Base-by-base conservation (phyloP, 2,797 vertebrate genomes). In the Tympanoctomys barrerae region DNA sequence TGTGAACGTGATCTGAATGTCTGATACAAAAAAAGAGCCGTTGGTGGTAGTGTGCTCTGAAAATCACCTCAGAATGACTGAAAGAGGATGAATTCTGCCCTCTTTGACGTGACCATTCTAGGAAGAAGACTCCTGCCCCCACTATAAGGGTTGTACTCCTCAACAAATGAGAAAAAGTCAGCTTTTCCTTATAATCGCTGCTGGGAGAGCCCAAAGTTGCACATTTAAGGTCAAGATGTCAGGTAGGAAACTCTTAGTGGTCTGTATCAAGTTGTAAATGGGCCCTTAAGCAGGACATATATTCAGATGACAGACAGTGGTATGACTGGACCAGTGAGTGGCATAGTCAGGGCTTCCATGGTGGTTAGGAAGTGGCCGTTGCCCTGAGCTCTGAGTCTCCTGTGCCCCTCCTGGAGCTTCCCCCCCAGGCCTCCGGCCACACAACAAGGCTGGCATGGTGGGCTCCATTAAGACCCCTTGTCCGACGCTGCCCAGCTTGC, bases 1-100 rank as follows among this genome's bases (percentile, higher is more conserved):
- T 73, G 78, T 0, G 31, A 81, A 89, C 86, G 52, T 78, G 94
- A 78, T 62, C 71, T 80, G 94, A 97, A 96, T 94, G 64, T 81
- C 10, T 52, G 68, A 95, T 61, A 42, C 5, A 36, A 81, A 57
- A 57, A 88, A 54, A 78, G 52, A 96, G 80, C 85, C 19, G 85
- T 62, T 80, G 85, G 62, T 42, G 82, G 59, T 42, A 42, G 61
- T 4, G 39, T 59, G 33, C 59, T 5, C 0, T 57, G 68, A 36
- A 77, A n/a, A 59, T 42, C 26, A 52, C 71, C 90, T 70, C 39
- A 0, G 33, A 88, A 80, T 14, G 42, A 14, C 57, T 61, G 31
- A 46, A 95, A 78, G 66, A 61, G 39, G 64, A 57, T 59, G 93
- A 36, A 85, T 86, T 91, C n/a, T 49, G 66, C 42, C 52, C 86